These are phyloP conservation scores for Neogobius melanostomus DNA, from an alignment of 2,113 vertebrate genomes.

Conservation along the genomic window DNA sequence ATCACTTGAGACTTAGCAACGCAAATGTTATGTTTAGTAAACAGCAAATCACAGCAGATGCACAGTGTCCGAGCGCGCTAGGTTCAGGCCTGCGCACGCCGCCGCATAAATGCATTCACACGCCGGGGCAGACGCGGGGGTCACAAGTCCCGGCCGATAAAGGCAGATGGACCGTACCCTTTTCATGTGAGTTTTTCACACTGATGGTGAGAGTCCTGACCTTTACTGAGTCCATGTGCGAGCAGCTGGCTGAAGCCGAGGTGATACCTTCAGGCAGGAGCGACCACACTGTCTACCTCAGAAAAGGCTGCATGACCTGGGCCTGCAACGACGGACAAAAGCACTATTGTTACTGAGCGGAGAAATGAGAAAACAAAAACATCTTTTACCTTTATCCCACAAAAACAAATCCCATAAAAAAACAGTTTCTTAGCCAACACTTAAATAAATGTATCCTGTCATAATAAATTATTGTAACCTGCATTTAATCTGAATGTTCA, in stretches of 20 bases:
- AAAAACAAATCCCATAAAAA: no score
- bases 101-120: background rate
- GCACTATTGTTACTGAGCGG: background rate
- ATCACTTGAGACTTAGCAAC: slow-evolving; percentile 55
- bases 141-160: slow-evolving; percentile 22
- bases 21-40: slow-evolving; percentile 66
- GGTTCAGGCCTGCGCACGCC: background rate
- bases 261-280: slow-evolving; percentile 50
- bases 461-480: no score
- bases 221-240: slow-evolving; percentile 53
- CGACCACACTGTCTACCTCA: slow-evolving; percentile 16
- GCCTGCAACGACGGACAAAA: slow-evolving; percentile 1
- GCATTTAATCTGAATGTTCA: no score
- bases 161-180: slow-evolving; percentile 44
- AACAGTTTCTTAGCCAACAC: no score
- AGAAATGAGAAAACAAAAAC: background rate
- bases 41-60: slow-evolving; percentile 52
- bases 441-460: no score
- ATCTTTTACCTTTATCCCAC: no score
- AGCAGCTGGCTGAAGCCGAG: slow-evolving; percentile 32
- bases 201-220: slow-evolving; percentile 62
- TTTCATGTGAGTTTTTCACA: slow-evolving; percentile 55
- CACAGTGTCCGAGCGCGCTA: slow-evolving; percentile 6
- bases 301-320: background rate
- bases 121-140: background rate